Evolutionary conservation across 2,113 vertebrate genomes (phyloP).

Genomic region (Cochlearius cochlearius): DNA sequence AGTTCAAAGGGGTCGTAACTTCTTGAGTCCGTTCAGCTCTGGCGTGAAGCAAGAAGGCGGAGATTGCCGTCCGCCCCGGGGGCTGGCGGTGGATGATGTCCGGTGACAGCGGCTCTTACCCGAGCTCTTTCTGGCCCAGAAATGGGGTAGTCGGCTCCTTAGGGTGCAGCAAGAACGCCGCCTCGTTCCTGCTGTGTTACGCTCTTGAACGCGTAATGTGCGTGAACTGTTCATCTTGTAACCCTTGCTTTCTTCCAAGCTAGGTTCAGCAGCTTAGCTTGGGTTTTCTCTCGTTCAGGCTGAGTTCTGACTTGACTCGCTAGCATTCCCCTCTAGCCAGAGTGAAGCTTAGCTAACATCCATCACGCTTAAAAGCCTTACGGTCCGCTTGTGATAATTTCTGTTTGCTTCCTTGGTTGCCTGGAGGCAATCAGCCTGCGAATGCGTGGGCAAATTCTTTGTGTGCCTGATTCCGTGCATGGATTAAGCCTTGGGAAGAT

Average conservation of each 20-base stretch:
- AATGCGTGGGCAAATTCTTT: fast-evolving
- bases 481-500: not conserved
- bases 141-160: not conserved
- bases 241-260: not conserved
- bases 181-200: not conserved
- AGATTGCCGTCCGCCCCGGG: fast-evolving
- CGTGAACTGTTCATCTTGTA: not conserved
- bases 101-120: not conserved
- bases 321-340: fast-evolving
- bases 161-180: fast-evolving
- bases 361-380: not conserved
- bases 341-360: not conserved
- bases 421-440: not conserved
- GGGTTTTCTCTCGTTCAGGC: not conserved
- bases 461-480: fast-evolving
- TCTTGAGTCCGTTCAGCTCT: not conserved
- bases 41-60: fast-evolving
- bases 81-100: not conserved
- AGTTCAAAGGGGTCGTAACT: not conserved
- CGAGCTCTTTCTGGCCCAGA: not conserved
- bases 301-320: not conserved
- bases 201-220: fast-evolving
- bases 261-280: not conserved
- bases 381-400: not conserved
- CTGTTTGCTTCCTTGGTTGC: not conserved